Evolutionary conservation across 2,888 invertebrate genomes (phyloP), one percentile per base, ranked within the genome.

Genomic region (Agrochola lota): DNA sequence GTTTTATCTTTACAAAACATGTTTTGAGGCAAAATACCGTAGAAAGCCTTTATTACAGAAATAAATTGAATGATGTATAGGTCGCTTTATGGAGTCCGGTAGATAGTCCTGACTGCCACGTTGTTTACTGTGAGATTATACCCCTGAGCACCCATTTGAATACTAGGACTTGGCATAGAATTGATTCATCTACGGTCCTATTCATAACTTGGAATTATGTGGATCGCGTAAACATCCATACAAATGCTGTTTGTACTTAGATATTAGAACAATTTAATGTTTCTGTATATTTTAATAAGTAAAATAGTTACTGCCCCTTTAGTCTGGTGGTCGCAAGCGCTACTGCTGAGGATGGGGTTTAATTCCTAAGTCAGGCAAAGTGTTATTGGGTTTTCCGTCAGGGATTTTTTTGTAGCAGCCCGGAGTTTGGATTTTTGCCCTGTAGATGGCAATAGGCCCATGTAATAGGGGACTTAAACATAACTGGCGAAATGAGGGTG

Each of bases 41-140:
- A 17, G 20, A 26, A 62, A 30, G 2, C 40, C 17, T 60, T 57
- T 67, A 49, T 46, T n/a, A 35, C 52, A 49, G 15, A 79, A 68
- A 63, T 63, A 49, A 43, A 8, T 23, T 15, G 9, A 35, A 52
- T 46, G 46, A 60, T 59, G 23, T 30, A 1, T 49, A 49, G 57
- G 15, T 43, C 8, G 57, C 15, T 68, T 9, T 30, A 35, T 59
- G 30, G 49, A 62, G 17, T 35, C 66, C 30, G 15, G 55, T 74
- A 75, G 57, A 62, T 52, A 69, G 57, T 7, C 23, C 52, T 74
- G 30, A 69, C 55, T 46, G 7, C 43, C 26, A 77, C 71, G 35
- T 62, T 77, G 68, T 71, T 77, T 81, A 71, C 81, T 17, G 35
- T 46, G 46, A 72, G 71, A 77, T 81, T 69, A 72, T 60, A 69